A percentile compares a stretch with the other conserved stretches of the same genome.
These are phyloP conservation scores for Nematolebias whitei DNA, from an alignment of 2,113 vertebrate species.

Conservation along the genomic window DNA sequence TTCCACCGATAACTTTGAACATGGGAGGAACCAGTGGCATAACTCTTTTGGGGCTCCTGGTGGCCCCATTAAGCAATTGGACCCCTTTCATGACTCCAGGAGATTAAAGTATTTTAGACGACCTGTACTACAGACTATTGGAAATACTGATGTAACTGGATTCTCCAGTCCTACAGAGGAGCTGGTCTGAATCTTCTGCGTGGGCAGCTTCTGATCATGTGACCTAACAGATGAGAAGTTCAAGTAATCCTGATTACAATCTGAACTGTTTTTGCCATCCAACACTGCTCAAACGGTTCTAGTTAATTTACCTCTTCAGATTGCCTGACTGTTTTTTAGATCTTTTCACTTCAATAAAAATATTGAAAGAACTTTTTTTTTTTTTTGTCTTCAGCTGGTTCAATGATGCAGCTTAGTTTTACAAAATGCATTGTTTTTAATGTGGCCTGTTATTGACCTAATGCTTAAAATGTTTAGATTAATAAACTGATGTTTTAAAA, in stretches of 20 bases:
- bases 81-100: neutral
- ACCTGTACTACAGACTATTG: neutral
- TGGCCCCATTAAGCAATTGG: rapidly evolving
- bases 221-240: neutral
- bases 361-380: no score
- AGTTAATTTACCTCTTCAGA: no score
- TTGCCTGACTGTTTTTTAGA: no score
- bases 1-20: neutral
- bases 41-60: neutral
- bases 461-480: no score
- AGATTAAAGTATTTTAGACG: rapidly evolving
- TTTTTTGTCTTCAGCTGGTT: no score
- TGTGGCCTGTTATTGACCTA: no score
- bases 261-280: no score
- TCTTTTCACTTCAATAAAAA: no score
- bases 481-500: no score
- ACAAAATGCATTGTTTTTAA: no score
- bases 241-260: neutral
- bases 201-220: neutral
- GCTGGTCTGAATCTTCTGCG: neutral
- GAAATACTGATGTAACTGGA: neutral
- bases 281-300: no score
- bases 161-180: neutral
- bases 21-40: constrained; percentile 12
- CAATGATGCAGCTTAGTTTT: no score